Percentiles rank a stretch among this genome's conserved stretches.
Conservation (phyloP, 1,140 invertebrate genomes). For the Caenorhabditis tropicalis region DNA sequence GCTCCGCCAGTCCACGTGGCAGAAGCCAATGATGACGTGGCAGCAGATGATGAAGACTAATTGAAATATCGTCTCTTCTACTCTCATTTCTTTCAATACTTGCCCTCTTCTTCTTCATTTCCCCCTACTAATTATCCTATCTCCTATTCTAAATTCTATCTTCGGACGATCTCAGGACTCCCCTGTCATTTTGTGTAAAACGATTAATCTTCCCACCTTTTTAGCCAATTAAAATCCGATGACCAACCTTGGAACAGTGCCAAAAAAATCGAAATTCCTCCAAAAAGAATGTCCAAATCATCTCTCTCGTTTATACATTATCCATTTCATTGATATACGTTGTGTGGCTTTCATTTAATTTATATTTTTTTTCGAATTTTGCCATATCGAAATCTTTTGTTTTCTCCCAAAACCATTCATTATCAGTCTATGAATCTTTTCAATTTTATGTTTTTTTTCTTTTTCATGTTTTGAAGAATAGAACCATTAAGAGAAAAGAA, state of each 20-base stretch:
- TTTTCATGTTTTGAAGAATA: too few species aligned
- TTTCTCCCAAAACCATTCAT: background rate
- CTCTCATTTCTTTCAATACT: background rate
- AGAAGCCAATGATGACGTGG: slow-evolving; percentile 56
- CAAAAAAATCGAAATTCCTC: background rate
- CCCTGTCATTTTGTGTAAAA: background rate
- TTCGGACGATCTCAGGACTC: background rate
- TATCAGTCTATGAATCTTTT: background rate
- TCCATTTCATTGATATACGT: slow-evolving; percentile 33
- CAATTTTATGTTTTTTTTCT: background rate
- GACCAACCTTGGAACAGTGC: background rate
- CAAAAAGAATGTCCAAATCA: background rate
- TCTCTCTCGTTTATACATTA: background rate
- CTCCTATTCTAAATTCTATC: background rate
- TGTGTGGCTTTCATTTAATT: background rate
- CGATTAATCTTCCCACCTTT: background rate
- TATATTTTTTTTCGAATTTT: background rate
- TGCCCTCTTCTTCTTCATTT: background rate
- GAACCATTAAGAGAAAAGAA: too few species aligned
- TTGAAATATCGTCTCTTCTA: background rate
- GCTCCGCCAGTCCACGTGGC: slow-evolving; percentile 68
- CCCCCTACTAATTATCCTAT: background rate
- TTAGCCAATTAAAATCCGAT: background rate
- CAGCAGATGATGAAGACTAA: slow-evolving; percentile 51
- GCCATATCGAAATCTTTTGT: background rate